Base-by-base conservation (phyloP, 2,113 vertebrate species). In the Speoplatyrhinus poulsoni region DNA sequence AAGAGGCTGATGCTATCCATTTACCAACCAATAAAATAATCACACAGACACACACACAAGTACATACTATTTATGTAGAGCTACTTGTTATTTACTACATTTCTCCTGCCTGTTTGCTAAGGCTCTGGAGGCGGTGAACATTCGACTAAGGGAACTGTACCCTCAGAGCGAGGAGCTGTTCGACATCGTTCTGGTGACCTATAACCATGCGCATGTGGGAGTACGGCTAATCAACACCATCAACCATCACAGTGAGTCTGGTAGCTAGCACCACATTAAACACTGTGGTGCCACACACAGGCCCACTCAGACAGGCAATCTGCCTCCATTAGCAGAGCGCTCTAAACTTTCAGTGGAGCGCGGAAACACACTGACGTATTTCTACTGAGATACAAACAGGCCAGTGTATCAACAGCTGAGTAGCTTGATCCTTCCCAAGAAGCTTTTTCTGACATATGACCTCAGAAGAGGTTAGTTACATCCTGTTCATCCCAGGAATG, bases 201-300 rank as follows among this genome's bases (percentile, higher is more conserved):
- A 98, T 90, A 97, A 99, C 91, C 97, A 99, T 0, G 98, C 98
- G 0, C 96, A 98, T 50, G 97, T 99, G 0, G 98, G 98, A 5
- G 93, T 99, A 60, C 94, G 98, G 5, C 85, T 99, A 69, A 99
- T 99, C 92, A 99, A 99, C 93, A 99, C 95, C 88, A 99, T 99
- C 93, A 99, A 99, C 83, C 93, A 99, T 79, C 95, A 99, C 3
- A 96, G 98, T 99, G 60, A 94, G 96, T 73, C 0, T 56, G 16
- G 26, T 10, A 3, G 15, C 26, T 19, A n/a, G 9, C 57, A 41
- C n/a, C 49, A 56, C 61, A 65, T 17, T 36, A 46, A 60, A 36
- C 13, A 52, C 13, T 19, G 3, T n/a, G 41, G 46, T 50, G 4
- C 52, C 48, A 53, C 12, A 6, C 49, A 62, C 60, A 60, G 16